Evolutionary conservation across 1,140 invertebrate genomes (phyloP), one percentile per base, ranked within the genome.

Genomic region (Heliothis virescens): DNA sequence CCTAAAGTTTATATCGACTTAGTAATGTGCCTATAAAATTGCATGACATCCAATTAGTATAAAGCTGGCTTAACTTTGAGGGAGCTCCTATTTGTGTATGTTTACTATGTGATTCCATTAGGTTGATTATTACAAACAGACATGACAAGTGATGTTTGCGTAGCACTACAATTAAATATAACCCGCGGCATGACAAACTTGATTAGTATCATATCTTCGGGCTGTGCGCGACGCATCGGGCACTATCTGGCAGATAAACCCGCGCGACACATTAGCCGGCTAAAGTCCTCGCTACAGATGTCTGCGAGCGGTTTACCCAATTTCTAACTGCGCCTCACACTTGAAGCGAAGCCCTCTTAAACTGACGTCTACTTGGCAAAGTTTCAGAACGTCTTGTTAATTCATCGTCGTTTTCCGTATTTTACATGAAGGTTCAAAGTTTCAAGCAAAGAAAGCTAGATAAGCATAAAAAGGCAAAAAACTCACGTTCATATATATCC

Each of bases 231-330:
- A 16, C 2, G 41, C 18, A 9, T 12, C 18, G 9, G 1, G 47
- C 13, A 52, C 3, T 71, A 71, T 50, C 67, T 26, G 21, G 67
- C n/a, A 13, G 48, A 71, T 71, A 53, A 71, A 53, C 67, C 53
- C 67, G 21, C 48, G 67, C 18, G 4, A 29, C 21, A 71, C 67
- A 71, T 71, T 71, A 71, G 18, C 48, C 12, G 48, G 67, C 67
- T 71, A 71, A 71, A 11, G 48, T 71, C 67, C 29, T 18, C 12
- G 67, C 48, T 71, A 71, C 67, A 71, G 48, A 71, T 53, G 67
- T 71, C 48, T 71, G 48, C 11, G 5, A 53, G 67, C 67, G 48
- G 48, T 52, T 71, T 71, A 71, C 48, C 67, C 47, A 71, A 71
- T 71, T 29, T 26, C 67, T 53, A 53, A 71, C 67, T 53, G 48